Base-by-base conservation (phyloP, 1,140 invertebrate genomes). In the Drosophila bifasciata region DNA sequence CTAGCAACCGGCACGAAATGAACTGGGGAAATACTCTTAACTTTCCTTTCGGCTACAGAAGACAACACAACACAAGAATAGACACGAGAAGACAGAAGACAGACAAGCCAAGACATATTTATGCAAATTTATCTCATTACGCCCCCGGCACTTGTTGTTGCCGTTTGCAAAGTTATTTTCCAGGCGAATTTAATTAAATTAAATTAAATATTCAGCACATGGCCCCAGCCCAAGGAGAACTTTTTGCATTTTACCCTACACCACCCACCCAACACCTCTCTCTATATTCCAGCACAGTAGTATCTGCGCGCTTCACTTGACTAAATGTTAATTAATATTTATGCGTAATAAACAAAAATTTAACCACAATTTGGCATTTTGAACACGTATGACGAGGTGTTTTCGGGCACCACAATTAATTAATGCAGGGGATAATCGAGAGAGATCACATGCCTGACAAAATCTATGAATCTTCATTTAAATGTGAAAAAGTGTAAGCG, bases 41-140 rank as follows among this genome's bases (percentile, higher is more conserved):
- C 55, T 74, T 81, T 81, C 45, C 48, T 46, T 81, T 84, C 79
- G 64, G 79, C 62, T 51, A 84, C 5, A 49, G 23, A 23, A 49
- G 46, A 21, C 16, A 36, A 68, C 62, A 11, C 32, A 36, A 11
- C 62, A 32, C 48, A 16, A 56, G 23, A 13, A 7, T 21, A 21
- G 48, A 60, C 48, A 40, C 17, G 41, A 23, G 49, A 40, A 15
- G 41, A n/a, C n/a, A n/a, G n/a, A n/a, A n/a, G n/a, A n/a, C n/a
- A 17, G 49, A 66, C 59, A 59, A 76, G 62, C 44, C 70, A 68
- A 61, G 49, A 63, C 62, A 88, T 89, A 79, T 88, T 88, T 88
- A 88, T 88, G 83, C 83, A 88, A 88, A 88, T 88, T 79, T 83
- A 73, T 88, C 75, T 88, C 84, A 88, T 86, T 86, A 88, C 83